Percentiles rank a stretch among this genome's conserved stretches.
Evolutionary conservation across 2,888 invertebrate species (phyloP).

Genomic region (Gymnoscelis rufifasciata): DNA sequence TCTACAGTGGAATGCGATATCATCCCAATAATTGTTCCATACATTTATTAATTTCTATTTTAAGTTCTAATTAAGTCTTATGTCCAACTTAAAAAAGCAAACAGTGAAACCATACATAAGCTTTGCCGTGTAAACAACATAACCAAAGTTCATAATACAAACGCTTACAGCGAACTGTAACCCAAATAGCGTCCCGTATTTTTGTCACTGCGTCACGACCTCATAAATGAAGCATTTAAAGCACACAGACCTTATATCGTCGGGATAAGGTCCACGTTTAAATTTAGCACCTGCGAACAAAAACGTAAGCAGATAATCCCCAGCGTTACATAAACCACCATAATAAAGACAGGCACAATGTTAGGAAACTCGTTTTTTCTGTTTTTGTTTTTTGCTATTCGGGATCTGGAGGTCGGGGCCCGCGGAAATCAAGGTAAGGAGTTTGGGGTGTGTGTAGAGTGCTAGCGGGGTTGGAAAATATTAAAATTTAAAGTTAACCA

Average conservation of each 20-base stretch:
- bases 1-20: too few species aligned
- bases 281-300: constrained; percentile 22
- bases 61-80: too few species aligned
- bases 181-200: constrained; percentile 27
- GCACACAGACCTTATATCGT: constrained; percentile 8
- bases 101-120: neutral
- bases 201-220: constrained; percentile 26
- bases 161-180: constrained; percentile 14
- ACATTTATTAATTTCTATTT: too few species aligned
- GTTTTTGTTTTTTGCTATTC: constrained; percentile 41
- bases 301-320: constrained; percentile 35
- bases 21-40: too few species aligned
- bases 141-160: constrained; percentile 10
- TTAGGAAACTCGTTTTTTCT: constrained; percentile 39
- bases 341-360: constrained; percentile 43
- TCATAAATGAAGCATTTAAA: constrained; percentile 26
- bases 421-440: constrained; percentile 44
- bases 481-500: too few species aligned
- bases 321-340: constrained; percentile 45
- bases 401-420: constrained; percentile 43
- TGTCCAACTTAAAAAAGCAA: too few species aligned
- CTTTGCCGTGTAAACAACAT: constrained; percentile 5
- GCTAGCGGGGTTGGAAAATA: neutral
- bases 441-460: constrained; percentile 23
- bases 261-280: constrained; percentile 6